Percentiles rank a stretch among this genome's conserved stretches.
These are phyloP conservation scores for Hoplostethus atlanticus DNA, from an alignment of 2,797 vertebrate genomes.

Conservation along the genomic window DNA sequence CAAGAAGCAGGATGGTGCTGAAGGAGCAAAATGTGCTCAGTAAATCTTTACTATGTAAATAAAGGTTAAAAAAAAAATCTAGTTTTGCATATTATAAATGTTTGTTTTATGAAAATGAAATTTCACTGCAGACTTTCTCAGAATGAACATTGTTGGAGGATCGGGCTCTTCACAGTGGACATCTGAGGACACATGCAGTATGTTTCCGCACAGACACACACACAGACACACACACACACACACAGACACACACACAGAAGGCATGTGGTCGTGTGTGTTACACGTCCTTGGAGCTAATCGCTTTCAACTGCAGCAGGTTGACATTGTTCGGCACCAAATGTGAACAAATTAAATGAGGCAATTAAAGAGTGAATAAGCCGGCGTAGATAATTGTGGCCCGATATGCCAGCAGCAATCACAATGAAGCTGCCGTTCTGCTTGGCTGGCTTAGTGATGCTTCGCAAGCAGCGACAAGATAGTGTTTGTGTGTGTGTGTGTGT, in stretches of 20 bases:
- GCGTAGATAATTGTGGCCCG: conserved; percentile 84
- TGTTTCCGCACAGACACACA: not conserved
- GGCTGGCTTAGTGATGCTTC: conserved; percentile 68
- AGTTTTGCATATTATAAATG: too few relatives aligned
- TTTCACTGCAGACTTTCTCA: too few relatives aligned
- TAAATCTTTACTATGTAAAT: too few relatives aligned
- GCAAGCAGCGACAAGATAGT: conserved; percentile 56
- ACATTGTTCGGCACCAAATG: conserved; percentile 85
- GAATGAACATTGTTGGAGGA: not conserved
- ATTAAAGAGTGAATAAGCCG: conserved; percentile 88
- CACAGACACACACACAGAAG: conserved; percentile 26
- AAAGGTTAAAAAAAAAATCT: too few relatives aligned
- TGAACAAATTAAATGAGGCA: conserved; percentile 90
- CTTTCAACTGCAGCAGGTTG: conserved; percentile 84
- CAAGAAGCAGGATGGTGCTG: too few relatives aligned
- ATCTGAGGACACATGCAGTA: conserved; percentile 1
- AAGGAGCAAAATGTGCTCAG: too few relatives aligned
- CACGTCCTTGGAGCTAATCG: conserved; percentile 83
- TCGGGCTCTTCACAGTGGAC: conserved; percentile 4
- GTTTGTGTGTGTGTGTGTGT: not conserved
- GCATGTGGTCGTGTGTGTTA: conserved; percentile 57
- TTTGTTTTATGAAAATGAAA: too few relatives aligned
- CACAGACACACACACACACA: conserved; percentile 4
- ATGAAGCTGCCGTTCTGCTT: conserved; percentile 80
- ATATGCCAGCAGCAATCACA: conserved; percentile 85